phyloP scores from a whole-genome alignment of 2,888 invertebrate genomes.

The Boloria euphrosyne region DNA sequence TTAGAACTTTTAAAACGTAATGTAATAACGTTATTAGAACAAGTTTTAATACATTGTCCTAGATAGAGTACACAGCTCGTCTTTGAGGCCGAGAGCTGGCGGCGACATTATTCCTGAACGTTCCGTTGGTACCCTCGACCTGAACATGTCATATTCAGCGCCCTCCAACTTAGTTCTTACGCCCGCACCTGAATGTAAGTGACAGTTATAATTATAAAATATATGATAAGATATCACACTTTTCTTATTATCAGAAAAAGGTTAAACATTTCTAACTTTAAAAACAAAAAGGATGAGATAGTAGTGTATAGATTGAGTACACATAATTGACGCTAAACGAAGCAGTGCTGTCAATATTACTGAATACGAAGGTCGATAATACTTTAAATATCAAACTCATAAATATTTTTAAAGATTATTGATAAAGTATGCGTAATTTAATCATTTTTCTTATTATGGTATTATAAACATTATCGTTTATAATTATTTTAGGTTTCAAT shows the following conservation, averaged over 20 bases:
- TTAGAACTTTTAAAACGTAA: neutral
- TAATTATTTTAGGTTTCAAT: too few species aligned
- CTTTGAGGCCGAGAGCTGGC: slow-evolving; percentile 68
- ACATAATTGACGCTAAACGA: too few species aligned
- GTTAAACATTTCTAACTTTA: too few species aligned
- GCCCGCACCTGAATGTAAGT: slow-evolving; percentile 77
- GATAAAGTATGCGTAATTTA: too few species aligned
- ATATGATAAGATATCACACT: neutral
- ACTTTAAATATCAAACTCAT: too few species aligned
- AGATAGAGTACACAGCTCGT: slow-evolving; percentile 67
- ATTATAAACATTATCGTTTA: too few species aligned
- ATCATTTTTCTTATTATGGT: too few species aligned
- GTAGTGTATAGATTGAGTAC: too few species aligned
- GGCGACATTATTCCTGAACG: slow-evolving; percentile 73
- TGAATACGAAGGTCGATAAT: too few species aligned
- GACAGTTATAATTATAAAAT: neutral
- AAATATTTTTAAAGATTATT: too few species aligned
- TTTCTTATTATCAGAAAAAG: neutral
- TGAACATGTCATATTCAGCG: slow-evolving; percentile 67
- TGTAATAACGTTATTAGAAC: neutral
- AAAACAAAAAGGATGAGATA: too few species aligned
- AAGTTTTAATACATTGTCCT: neutral
- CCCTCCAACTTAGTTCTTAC: slow-evolving; percentile 75
- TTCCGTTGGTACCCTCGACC: slow-evolving; percentile 67
- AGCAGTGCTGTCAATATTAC: too few species aligned